phyloP scores from a whole-genome alignment of 2,113 vertebrate species.

The Varanus salvator region DNA sequence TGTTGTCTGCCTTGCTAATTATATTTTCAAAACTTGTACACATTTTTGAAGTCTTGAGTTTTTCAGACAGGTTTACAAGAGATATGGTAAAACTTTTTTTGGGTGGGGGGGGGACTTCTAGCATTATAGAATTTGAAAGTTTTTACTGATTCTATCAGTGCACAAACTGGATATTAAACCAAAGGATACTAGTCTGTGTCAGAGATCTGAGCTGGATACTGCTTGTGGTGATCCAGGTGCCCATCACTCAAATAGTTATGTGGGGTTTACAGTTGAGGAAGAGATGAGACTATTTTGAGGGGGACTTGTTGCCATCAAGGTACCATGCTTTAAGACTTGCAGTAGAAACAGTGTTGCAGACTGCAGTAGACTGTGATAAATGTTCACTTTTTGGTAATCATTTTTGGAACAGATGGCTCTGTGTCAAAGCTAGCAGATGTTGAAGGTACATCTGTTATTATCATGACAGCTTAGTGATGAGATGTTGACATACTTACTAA shows the following conservation, averaged over 20 bases:
- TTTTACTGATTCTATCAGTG: neutral
- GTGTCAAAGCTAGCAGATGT: constrained; percentile 15
- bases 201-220: neutral
- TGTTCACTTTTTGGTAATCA: neutral
- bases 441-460: neutral
- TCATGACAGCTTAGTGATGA: constrained; percentile 10
- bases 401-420: constrained; percentile 28
- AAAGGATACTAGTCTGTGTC: neutral
- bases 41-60: neutral
- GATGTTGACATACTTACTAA: constrained; percentile 25
- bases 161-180: neutral
- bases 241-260: neutral
- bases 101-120: neutral
- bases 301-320: neutral
- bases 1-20: neutral
- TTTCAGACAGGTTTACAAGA: neutral
- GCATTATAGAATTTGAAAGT: neutral
- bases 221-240: neutral
- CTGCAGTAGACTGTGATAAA: neutral
- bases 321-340: neutral
- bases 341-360: constrained; percentile 11
- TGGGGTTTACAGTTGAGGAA: neutral
- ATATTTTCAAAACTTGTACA: neutral
- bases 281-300: neutral
- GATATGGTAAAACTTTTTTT: neutral